Evolutionary conservation across 2,113 vertebrate species (phyloP).

Genomic region (Paramisgurnus dabryanus): DNA sequence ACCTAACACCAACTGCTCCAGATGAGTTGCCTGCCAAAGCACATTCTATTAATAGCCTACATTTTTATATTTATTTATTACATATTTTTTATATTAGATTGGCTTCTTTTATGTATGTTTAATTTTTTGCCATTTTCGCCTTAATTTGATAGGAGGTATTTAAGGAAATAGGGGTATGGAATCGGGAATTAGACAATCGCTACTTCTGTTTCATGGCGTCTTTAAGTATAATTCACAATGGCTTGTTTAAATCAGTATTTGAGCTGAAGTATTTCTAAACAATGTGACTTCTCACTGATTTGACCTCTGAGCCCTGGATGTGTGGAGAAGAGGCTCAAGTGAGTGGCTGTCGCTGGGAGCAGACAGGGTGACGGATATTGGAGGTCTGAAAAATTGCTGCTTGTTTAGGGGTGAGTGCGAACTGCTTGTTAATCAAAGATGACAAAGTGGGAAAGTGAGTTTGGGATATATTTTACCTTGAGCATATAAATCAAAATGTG

Average conservation of each 20-base stretch:
- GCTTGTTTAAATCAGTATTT: slow-evolving; percentile 35
- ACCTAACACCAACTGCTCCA: too few species aligned
- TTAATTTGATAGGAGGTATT: too few species aligned
- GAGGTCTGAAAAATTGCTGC: slow-evolving; percentile 1
- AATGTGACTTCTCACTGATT: slow-evolving; percentile 59
- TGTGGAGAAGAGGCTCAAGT: slow-evolving; percentile 23
- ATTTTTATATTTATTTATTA: too few species aligned
- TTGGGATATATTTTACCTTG: slow-evolving; percentile 62
- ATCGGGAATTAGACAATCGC: too few species aligned
- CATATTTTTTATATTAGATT: too few species aligned
- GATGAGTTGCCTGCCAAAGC: too few species aligned
- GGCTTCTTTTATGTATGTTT: too few species aligned
- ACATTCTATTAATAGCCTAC: too few species aligned
- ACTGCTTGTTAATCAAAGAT: slow-evolving; percentile 64
- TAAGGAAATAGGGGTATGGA: too few species aligned
- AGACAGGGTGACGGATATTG: slow-evolving; percentile 29
- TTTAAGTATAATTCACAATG: too few species aligned
- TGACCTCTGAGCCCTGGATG: slow-evolving; percentile 65
- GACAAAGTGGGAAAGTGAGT: slow-evolving; percentile 66
- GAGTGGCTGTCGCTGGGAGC: slow-evolving; percentile 41
- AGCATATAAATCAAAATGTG: slow-evolving; percentile 62
- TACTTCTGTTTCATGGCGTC: too few species aligned
- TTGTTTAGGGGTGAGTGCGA: slow-evolving; percentile 61
- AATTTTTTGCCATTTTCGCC: too few species aligned
- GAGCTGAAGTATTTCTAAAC: slow-evolving; percentile 68